phyloP scores from a whole-genome alignment of 2,113 vertebrate genomes.

The Siniperca knerii region DNA sequence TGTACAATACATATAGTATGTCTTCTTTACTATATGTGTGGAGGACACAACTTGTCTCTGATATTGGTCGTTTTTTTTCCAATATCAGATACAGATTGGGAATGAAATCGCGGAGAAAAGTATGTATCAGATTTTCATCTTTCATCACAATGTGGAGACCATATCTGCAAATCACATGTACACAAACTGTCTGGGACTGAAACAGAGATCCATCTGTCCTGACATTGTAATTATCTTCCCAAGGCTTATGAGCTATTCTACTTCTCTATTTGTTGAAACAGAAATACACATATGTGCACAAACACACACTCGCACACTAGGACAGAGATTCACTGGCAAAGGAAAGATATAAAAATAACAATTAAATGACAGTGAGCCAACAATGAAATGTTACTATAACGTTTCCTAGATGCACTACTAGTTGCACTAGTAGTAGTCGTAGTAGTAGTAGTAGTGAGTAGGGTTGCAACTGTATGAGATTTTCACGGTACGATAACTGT shows the following conservation, averaged over 20 bases:
- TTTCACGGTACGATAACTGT: too few species aligned
- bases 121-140: conserved; percentile 30
- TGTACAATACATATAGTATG: not conserved
- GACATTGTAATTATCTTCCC: conserved; percentile 46
- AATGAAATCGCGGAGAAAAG: not conserved
- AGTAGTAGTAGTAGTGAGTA: not conserved
- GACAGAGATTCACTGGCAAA: conserved; percentile 2
- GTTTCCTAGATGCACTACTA: not conserved
- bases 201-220: conserved; percentile 26
- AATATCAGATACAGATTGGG: conserved; percentile 4
- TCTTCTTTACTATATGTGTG: not conserved
- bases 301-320: not conserved
- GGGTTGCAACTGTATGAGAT: too few species aligned
- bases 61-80: conserved; percentile 10
- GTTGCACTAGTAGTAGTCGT: not conserved
- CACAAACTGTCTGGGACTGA: conserved; percentile 44
- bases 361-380: not conserved
- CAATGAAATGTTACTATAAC: not conserved
- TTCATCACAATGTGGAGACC: conserved; percentile 41
- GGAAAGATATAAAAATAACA: not conserved
- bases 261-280: conserved; percentile 15
- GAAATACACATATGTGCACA: conserved; percentile 30
- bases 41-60: not conserved
- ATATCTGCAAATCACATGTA: conserved; percentile 47
- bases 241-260: conserved; percentile 28